These are phyloP conservation scores for Phrixothrix hirtus DNA, from an alignment of 2,888 invertebrate genomes.

Conservation along the genomic window DNA sequence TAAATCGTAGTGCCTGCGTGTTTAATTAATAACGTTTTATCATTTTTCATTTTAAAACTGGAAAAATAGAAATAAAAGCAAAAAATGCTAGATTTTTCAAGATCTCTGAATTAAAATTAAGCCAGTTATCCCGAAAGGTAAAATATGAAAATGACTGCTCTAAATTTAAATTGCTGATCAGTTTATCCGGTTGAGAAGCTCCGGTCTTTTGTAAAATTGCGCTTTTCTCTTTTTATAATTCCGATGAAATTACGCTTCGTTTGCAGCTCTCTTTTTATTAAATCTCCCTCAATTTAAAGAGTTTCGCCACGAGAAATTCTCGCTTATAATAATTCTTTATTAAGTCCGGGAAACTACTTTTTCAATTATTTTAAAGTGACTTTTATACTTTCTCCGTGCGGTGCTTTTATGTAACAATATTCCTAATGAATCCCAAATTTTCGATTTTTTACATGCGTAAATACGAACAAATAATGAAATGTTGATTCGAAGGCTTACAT, in stretches of 20 bases:
- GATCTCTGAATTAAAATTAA: constrained; percentile 7
- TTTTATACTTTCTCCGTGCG: no score
- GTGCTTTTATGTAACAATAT: no score
- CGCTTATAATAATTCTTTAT: no score
- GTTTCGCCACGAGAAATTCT: neutral
- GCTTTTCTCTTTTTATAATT: constrained; percentile 46
- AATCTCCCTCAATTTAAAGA: constrained; percentile 15
- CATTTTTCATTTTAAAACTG: no score
- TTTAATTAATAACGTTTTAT: no score
- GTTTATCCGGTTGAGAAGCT: constrained; percentile 55
- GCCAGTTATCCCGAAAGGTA: constrained; percentile 15
- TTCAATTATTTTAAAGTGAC: no score
- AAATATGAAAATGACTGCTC: constrained; percentile 50
- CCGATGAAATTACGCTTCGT: constrained; percentile 45
- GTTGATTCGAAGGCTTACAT: constrained; percentile 23
- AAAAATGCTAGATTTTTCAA: neutral
- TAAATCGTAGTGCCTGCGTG: no score
- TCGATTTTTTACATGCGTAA: no score
- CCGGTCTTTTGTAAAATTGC: constrained; percentile 47
- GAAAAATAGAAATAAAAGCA: neutral
- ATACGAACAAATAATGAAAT: constrained; percentile 5
- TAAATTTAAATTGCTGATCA: constrained; percentile 57
- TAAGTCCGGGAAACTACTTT: no score
- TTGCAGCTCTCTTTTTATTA: constrained; percentile 36
- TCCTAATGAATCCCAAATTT: no score